Evolutionary conservation across 2,113 vertebrate genomes (phyloP), one percentile per base, ranked within the genome.

Genomic region (Oncorhynchus tshawytscha): DNA sequence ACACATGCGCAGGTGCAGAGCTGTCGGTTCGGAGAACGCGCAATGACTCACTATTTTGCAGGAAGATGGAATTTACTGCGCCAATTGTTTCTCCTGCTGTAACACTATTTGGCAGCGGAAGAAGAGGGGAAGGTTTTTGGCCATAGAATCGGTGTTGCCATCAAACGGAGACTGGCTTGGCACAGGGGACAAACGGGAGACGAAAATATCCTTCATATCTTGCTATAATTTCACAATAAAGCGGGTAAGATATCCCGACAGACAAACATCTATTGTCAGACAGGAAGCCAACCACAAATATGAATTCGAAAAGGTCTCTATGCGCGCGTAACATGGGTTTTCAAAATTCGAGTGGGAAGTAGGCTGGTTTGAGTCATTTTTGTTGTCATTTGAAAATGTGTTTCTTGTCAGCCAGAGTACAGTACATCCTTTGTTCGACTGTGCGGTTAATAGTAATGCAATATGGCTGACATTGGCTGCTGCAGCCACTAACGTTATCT

Each of bases 381-480:
- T 45, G 77, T 79, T 81, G 78, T 79, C 72, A 78, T 68, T 83
- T 87, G 72, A 79, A 74, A 86, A 76, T 79, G 78, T 82, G 83
- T 80, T 86, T 88, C 72, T 77, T 84, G 75, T 81, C 70, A 76
- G 81, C 60, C 54, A 25, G 73, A 57, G 70, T 72, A 77, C 78
- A 82, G 75, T 69, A 72, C 71, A 73, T 81, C 76, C 80, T 87
- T 80, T 88, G 88, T 88, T 88, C 79, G 67, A 64, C 75, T 66
- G 70, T 64, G 54, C 78, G 31, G 59, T 75, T 88, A 82, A 11
- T 11, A 45, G 85, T 86, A 87, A 86, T 77, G 77, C 88, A 94
- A 96, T 91, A 96, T 96, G 94, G 95, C 95, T 94, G 94, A 93
- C 92, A 81, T 68, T 85, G 90, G 13, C 54, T 20, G 1, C 54